A percentile compares a stretch with the other conserved stretches of the same genome.
phyloP scores from a whole-genome alignment of 2,113 vertebrate genomes.

The Campylomormyrus tamandua region DNA sequence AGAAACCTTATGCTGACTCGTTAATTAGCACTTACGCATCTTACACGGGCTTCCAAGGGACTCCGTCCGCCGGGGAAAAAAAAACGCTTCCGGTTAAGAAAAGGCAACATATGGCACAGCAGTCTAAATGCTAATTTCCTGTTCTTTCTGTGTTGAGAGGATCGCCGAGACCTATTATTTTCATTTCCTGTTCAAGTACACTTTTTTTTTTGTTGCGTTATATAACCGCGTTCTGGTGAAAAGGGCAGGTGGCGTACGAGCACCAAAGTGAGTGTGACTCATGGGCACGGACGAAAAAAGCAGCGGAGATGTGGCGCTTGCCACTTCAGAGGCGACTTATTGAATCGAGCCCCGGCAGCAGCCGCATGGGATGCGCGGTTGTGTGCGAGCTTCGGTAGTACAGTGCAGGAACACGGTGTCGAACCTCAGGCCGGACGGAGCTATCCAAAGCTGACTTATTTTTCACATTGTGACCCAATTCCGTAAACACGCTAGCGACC shows the following conservation, averaged over 20 bases:
- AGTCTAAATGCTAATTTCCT: conserved; percentile 2
- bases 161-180: not conserved
- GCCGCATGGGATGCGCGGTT: not conserved
- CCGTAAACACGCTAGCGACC: not conserved
- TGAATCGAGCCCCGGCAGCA: not conserved
- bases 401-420: not conserved
- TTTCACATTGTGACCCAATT: not conserved
- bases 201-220: not conserved
- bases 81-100: conserved; percentile 5
- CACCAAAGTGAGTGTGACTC: conserved; percentile 13
- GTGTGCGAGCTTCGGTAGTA: not conserved
- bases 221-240: conserved; percentile 8
- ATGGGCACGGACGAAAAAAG: conserved; percentile 7
- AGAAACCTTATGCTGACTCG: not conserved
- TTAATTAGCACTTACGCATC: not conserved
- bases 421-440: not conserved
- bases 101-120: not conserved
- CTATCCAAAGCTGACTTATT: not conserved
- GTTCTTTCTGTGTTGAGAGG: not conserved
- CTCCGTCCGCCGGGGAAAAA: not conserved
- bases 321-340: not conserved
- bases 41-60: not conserved
- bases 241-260: conserved; percentile 19
- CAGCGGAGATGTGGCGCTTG: not conserved
- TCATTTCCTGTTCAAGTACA: conserved; percentile 4